These are phyloP conservation scores for Macrotrachela quadricornifera DNA, from an alignment of 1,140 invertebrate genomes.

Conservation along the genomic window DNA sequence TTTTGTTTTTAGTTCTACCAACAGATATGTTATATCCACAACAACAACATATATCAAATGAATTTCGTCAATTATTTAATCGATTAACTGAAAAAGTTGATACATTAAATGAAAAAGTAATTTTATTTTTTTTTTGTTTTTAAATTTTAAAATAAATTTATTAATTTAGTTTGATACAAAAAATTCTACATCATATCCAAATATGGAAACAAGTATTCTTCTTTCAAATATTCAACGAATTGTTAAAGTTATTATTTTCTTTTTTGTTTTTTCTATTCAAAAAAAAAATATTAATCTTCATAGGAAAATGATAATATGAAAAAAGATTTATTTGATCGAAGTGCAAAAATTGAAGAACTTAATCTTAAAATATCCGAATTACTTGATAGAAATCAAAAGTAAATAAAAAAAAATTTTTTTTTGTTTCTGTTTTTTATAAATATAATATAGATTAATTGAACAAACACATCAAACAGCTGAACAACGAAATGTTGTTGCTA, in stretches of 20 bases:
- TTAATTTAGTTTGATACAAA: too few relatives aligned
- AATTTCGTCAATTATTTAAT: too few relatives aligned
- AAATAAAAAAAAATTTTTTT: constrained; percentile 6
- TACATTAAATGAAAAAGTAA: too few relatives aligned
- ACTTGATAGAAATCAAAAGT: constrained; percentile 30
- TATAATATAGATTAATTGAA: constrained; percentile 25
- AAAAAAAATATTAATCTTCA: background rate
- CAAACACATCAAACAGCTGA: constrained; percentile 29
- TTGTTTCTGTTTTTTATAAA: constrained; percentile 5
- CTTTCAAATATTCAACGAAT: constrained; percentile 26
- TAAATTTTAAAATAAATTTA: too few relatives aligned
- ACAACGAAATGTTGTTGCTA: constrained; percentile 26
- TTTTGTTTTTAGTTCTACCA: too few relatives aligned
- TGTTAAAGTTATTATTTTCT: constrained; percentile 15
- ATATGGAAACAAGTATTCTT: constrained; percentile 24
- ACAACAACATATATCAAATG: too few relatives aligned
- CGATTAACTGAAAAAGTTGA: too few relatives aligned
- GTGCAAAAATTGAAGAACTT: constrained; percentile 25
- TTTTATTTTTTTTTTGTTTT: too few relatives aligned
- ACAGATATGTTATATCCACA: too few relatives aligned
- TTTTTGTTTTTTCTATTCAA: background rate
- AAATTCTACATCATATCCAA: constrained; percentile 10
- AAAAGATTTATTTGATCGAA: constrained; percentile 28
- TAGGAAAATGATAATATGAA: constrained; percentile 31
- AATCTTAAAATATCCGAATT: constrained; percentile 31